Base-by-base conservation (phyloP, 1,140 invertebrate species). In the Drepana arcuata region DNA sequence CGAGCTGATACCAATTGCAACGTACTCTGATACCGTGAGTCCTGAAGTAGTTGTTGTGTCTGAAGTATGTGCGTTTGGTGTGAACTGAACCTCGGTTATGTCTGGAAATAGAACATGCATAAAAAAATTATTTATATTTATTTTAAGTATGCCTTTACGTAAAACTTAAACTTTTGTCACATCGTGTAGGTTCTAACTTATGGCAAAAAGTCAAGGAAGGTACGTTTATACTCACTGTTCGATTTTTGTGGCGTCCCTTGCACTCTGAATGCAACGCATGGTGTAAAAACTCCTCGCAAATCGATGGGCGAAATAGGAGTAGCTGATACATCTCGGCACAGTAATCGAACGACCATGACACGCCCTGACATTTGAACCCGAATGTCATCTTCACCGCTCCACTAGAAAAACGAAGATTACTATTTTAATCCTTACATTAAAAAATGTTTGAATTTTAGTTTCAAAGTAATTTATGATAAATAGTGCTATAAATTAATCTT, bases 191-290 rank as follows among this genome's bases (percentile, higher is more conserved):
- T n/a, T n/a, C n/a, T n/a, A n/a, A n/a, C n/a, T n/a, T n/a, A n/a
- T n/a, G n/a, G n/a, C n/a, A n/a, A n/a, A n/a, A n/a, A n/a, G n/a
- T n/a, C n/a, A n/a, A n/a, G n/a, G n/a, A n/a, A n/a, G n/a, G n/a
- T n/a, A n/a, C n/a, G n/a, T n/a, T n/a, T n/a, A n/a, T 25, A 64
- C 75, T 87, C 84, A 94, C 93, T 93, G 32, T n/a, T n/a, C n/a
- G 78, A 88, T 71, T 86, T 89, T 0, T 86, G 84, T 11, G 93
- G 91, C 23, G 91, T 91, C 14, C 93, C 93, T 35, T 92, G 92
- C 4, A 95, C 89, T 46, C 93, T 86, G 60, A 95, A 93, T 6
- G 92, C 92, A 13, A 94, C 90, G 48, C 93, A 95, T 0, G 93
- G 93, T 2, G 90, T 90, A 68, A 93, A 93, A n/a, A 92, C 84